Conservation (phyloP, 2,113 vertebrate species). For the Lasiurus cinereus region DNA sequence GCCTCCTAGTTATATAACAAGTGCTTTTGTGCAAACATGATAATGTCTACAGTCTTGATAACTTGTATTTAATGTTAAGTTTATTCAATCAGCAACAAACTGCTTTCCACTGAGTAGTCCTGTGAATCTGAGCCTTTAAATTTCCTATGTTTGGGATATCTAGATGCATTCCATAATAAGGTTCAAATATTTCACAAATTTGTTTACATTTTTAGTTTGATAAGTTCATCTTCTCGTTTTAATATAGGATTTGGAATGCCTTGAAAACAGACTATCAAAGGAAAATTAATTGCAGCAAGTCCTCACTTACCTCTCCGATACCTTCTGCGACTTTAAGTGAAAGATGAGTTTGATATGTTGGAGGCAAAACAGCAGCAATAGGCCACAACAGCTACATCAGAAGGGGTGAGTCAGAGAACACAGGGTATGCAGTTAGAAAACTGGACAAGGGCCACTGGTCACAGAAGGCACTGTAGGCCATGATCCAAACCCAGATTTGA, state of each 20-base stretch:
- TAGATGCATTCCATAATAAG: not conserved
- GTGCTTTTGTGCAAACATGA: not conserved
- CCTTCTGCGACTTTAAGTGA: not conserved
- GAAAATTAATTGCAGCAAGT: not conserved
- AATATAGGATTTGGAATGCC: not conserved
- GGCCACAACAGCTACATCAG: not conserved
- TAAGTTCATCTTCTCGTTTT: not conserved
- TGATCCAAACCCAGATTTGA: not conserved
- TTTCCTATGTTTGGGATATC: not conserved
- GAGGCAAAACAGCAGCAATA: not conserved
- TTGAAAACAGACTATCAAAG: not conserved
- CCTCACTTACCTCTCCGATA: not conserved
- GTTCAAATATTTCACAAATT: not conserved
- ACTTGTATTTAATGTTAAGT: not conserved
- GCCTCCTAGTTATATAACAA: not conserved
- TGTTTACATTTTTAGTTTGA: conserved; percentile 4
- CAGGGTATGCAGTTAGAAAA: accelerated
- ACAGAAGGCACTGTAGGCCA: accelerated
- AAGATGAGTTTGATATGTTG: not conserved
- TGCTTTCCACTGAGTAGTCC: not conserved
- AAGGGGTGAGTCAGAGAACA: not conserved
- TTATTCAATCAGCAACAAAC: not conserved
- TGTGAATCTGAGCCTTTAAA: not conserved
- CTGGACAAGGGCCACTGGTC: too few relatives aligned
- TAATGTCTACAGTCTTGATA: not conserved